Conservation (phyloP, 2,113 vertebrate genomes). For the Genyomyrus donnyi region DNA sequence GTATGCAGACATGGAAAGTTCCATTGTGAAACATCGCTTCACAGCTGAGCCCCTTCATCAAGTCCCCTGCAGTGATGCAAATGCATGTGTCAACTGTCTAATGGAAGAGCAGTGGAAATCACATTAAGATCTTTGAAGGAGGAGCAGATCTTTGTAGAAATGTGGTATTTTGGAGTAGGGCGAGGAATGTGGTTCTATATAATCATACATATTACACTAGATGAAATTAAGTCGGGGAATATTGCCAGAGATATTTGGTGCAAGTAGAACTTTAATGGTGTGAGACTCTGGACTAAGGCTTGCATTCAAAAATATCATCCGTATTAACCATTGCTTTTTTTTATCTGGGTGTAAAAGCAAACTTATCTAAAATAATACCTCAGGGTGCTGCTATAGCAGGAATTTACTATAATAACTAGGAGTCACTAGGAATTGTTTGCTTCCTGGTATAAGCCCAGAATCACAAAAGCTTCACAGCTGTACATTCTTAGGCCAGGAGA, state of each 20-base stretch:
- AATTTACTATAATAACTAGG: not conserved
- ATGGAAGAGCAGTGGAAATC: not conserved
- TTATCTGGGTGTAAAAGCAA: not conserved
- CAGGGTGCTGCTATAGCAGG: not conserved
- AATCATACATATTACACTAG: not conserved
- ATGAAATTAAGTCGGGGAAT: not conserved
- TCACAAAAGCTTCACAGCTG: not conserved
- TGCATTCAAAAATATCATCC: not conserved
- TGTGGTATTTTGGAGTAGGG: not conserved
- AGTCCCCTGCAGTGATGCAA: not conserved
- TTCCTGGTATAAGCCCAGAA: not conserved
- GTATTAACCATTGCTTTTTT: not conserved
- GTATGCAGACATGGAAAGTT: not conserved
- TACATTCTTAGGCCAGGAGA: not conserved
- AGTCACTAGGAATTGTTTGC: not conserved
- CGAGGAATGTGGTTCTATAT: not conserved
- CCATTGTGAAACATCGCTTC: not conserved
- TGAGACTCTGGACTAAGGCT: not conserved
- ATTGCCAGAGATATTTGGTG: not conserved
- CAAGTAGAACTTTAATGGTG: not conserved
- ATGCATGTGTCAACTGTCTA: not conserved
- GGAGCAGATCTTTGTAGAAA: not conserved
- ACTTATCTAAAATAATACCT: constrained; percentile 1
- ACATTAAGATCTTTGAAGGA: not conserved
- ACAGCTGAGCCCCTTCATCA: not conserved